A percentile compares a stretch with the other conserved stretches of the same genome.
phyloP scores from a whole-genome alignment of 2,797 vertebrate species.

The Pantherophis alleghaniensis region DNA sequence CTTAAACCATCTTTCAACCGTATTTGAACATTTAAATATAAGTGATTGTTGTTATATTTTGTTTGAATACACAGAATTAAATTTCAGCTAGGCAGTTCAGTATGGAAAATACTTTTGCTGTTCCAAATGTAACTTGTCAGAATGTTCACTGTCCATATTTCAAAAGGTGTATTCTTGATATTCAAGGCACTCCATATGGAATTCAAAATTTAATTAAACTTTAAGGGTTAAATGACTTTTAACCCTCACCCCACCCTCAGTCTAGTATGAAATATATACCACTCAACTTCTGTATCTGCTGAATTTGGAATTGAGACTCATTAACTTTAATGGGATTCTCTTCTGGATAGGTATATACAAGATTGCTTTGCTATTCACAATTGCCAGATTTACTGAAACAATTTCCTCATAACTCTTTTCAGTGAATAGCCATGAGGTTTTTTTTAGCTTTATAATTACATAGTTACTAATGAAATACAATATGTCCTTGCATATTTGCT shows the following conservation, averaged over 20 bases:
- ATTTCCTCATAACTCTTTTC: neutral
- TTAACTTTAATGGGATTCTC: neutral
- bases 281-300: neutral
- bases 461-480: neutral
- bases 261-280: neutral
- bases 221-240: neutral
- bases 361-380: neutral
- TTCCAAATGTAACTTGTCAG: neutral
- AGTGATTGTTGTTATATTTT: neutral
- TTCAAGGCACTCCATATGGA: neutral
- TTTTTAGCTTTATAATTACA: neutral
- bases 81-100: neutral
- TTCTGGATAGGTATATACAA: neutral
- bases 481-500: neutral
- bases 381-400: neutral
- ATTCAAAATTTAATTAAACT: neutral
- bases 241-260: neutral
- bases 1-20: neutral
- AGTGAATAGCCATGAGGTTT: neutral
- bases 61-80: neutral
- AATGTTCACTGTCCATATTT: neutral
- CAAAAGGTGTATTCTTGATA: neutral
- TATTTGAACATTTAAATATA: neutral
- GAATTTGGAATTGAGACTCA: neutral
- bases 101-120: neutral